Base-by-base conservation (phyloP, 2,888 invertebrate species). In the Cylindroiulus punctatus region DNA sequence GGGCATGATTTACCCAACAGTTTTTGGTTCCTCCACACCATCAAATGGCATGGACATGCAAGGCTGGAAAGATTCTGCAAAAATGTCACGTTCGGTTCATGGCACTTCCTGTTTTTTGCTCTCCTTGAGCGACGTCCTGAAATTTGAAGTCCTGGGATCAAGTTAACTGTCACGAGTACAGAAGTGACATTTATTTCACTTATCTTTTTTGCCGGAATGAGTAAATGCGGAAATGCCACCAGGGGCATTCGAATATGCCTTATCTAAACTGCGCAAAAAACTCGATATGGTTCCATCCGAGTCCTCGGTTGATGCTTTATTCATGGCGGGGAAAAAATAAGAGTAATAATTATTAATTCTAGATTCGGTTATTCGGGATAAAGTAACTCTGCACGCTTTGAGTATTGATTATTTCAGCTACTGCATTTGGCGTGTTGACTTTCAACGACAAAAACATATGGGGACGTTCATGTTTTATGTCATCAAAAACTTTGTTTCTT, bases 81-180 rank as follows among this genome's bases (percentile, higher is more conserved):
- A 57, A 57, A 57, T 57, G 57, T 57, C 57, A 57, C 57, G 57
- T n/a, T 19, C n/a, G 57, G 57, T 57, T 57, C 57, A 4, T 57
- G 47, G 47, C 47, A 47, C 14, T 47, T 47, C 47, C 47, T 47
- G 57, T 10, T 57, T 57, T 57, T 44, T 57, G 12, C n/a, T 19
- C 57, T n/a, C 0, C n/a, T n/a, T 7, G 19, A 14, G 47, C n/a
- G 57, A 57, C 57, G 57, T 57, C n/a, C n/a, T 57, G 57, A 57
- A 57, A 57, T 57, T 57, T 57, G n/a, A 57, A 57, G 57, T 57
- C 57, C n/a, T 57, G 57, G 57, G 57, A 57, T 57, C 57, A 57
- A 57, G 19, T 57, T 19, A 57, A 57, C 57, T 57, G 57, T 57
- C 57, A 57, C 57, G 19, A n/a, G n/a, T 57, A 57, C 57, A 57